A percentile compares a stretch with the other conserved stretches of the same genome.
Evolutionary conservation across 1,140 invertebrate species (phyloP).

Genomic region (Drosophila parabipectinata): DNA sequence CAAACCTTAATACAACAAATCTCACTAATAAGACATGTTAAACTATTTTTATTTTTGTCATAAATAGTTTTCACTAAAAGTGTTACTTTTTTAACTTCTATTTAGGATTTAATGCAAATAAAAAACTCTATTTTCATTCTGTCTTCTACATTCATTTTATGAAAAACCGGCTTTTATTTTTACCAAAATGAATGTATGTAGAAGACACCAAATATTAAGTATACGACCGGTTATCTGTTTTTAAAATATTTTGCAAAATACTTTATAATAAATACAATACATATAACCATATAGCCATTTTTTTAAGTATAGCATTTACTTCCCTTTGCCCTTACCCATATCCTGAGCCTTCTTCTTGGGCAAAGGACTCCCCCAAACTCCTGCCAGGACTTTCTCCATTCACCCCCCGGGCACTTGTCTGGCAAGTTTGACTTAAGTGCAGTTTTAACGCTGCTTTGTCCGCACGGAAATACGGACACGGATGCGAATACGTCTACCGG

Average conservation of each 20-base stretch:
- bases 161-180: too few relatives aligned
- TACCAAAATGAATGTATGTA: neutral
- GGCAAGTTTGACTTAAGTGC: constrained; percentile 81
- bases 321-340: neutral
- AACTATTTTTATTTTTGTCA: too few relatives aligned
- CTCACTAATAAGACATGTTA: neutral
- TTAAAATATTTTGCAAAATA: too few relatives aligned
- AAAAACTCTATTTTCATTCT: too few relatives aligned
- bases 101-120: too few relatives aligned
- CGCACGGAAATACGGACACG: constrained; percentile 29
- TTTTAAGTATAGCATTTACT: neutral
- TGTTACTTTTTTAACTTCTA: too few relatives aligned
- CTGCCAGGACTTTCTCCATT: neutral
- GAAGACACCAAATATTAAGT: neutral
- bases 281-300: too few relatives aligned
- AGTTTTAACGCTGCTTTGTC: constrained; percentile 71
- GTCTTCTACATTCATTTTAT: too few relatives aligned
- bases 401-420: constrained; percentile 60
- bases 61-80: too few relatives aligned
- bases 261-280: too few relatives aligned
- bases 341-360: neutral
- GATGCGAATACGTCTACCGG: constrained; percentile 29
- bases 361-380: neutral
- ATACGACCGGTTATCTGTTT: neutral
- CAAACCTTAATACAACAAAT: too few relatives aligned